A percentile compares a stretch with the other conserved stretches of the same genome.
These are phyloP conservation scores for Drosophila nr. perissopoda DNA, from an alignment of 2,888 invertebrate genomes.

Conservation along the genomic window DNA sequence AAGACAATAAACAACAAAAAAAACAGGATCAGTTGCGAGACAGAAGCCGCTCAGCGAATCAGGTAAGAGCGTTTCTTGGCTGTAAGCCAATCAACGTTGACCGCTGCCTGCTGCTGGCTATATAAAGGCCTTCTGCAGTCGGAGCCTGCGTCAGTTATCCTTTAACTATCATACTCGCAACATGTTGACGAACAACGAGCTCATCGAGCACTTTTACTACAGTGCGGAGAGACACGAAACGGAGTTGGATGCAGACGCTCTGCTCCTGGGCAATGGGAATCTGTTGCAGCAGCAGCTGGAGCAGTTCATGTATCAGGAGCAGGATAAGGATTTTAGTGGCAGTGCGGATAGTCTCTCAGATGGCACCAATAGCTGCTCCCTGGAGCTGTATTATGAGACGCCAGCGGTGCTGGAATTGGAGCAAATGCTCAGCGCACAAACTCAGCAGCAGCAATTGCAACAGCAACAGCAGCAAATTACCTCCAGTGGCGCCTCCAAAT, in stretches of 20 bases:
- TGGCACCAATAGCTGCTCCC: slow-evolving; percentile 54
- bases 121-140: slow-evolving; percentile 40
- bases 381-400: slow-evolving; percentile 55
- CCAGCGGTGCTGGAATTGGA: slow-evolving; percentile 66
- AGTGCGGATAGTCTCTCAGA: slow-evolving; percentile 67
- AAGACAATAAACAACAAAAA: background rate
- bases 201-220: slow-evolving; percentile 62
- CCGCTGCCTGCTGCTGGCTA: slow-evolving; percentile 27
- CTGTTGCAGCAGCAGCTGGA: slow-evolving; percentile 56
- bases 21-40: slow-evolving; percentile 38
- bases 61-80: slow-evolving; percentile 53
- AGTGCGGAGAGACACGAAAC: slow-evolving; percentile 41
- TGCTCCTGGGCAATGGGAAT: slow-evolving; percentile 31
- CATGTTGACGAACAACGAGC: slow-evolving; percentile 66
- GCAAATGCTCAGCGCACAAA: slow-evolving; percentile 58
- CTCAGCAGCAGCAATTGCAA: slow-evolving; percentile 24
- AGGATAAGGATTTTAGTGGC: slow-evolving; percentile 54
- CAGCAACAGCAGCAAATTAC: slow-evolving; percentile 28
- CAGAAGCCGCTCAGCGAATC: slow-evolving; percentile 57
- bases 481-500: slow-evolving; percentile 15
- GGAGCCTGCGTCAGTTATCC: slow-evolving; percentile 61
- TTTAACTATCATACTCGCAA: slow-evolving; percentile 38
- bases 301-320: slow-evolving; percentile 55
- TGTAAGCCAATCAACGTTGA: slow-evolving; percentile 58
- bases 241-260: slow-evolving; percentile 25